A percentile compares a stretch with the other conserved stretches of the same genome.
These are phyloP conservation scores for Euspilapteryx auroguttella DNA, from an alignment of 2,888 invertebrate species.

Conservation along the genomic window DNA sequence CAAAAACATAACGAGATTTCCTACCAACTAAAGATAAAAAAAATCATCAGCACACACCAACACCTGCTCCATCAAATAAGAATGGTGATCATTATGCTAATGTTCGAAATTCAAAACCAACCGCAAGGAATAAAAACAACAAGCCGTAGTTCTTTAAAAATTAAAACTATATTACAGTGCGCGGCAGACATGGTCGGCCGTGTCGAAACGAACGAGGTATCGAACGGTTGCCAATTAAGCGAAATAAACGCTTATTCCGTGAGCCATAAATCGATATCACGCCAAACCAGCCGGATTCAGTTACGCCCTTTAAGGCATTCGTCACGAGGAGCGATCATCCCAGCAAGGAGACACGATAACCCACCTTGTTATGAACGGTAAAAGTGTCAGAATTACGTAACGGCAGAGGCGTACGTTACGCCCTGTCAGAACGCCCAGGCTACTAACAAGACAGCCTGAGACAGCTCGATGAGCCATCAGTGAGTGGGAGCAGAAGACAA, in stretches of 20 bases:
- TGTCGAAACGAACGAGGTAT: conserved; percentile 40
- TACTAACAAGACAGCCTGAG: conserved; percentile 51
- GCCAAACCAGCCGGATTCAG: conserved; percentile 27
- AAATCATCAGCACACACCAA: conserved; percentile 51
- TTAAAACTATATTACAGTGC: not conserved
- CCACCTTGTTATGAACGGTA: conserved; percentile 52
- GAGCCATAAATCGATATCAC: conserved; percentile 51
- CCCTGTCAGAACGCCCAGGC: conserved; percentile 47
- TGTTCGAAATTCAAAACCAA: conserved; percentile 20
- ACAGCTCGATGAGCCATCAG: conserved; percentile 25
- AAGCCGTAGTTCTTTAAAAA: not conserved
- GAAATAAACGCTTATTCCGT: conserved; percentile 52
- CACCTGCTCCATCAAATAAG: conserved; percentile 56
- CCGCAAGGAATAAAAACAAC: not conserved
- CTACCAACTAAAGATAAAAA: conserved; percentile 53
- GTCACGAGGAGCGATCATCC: conserved; percentile 25
- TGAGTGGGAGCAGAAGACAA: conserved; percentile 28
- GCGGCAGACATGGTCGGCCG: too few relatives aligned
- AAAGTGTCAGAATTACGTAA: conserved; percentile 58
- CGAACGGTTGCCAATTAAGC: conserved; percentile 45
- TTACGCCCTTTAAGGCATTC: conserved; percentile 50
- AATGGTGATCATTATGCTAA: conserved; percentile 54
- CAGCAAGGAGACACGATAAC: conserved; percentile 36
- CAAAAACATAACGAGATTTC: conserved; percentile 46
- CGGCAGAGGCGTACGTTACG: conserved; percentile 50